Percentiles rank a stretch among this genome's conserved stretches.
These are phyloP conservation scores for Prenolepis imparis DNA, from an alignment of 2,888 invertebrate genomes.

Conservation along the genomic window DNA sequence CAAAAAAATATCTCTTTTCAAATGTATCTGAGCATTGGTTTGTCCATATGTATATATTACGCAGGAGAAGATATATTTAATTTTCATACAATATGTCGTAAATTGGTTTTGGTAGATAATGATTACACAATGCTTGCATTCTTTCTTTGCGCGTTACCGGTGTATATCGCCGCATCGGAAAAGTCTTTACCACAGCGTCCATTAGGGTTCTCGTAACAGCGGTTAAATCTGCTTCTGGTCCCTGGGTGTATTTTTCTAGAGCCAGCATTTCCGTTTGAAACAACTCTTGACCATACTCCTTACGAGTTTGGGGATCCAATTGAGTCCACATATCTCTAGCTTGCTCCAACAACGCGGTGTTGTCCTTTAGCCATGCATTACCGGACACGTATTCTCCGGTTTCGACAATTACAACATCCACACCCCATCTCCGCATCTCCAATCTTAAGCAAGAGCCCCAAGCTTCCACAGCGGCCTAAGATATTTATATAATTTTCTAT, in stretches of 20 bases:
- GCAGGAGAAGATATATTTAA: constrained; percentile 50
- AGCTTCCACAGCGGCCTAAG: constrained; percentile 92
- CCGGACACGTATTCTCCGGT: constrained; percentile 95
- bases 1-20: constrained; percentile 12
- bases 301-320: constrained; percentile 92
- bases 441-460: constrained; percentile 93
- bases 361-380: constrained; percentile 91
- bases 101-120: constrained; percentile 93
- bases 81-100: constrained; percentile 91
- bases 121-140: constrained; percentile 92
- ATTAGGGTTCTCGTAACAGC: constrained; percentile 92
- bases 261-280: constrained; percentile 93
- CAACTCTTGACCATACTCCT: constrained; percentile 93
- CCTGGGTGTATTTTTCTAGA: constrained; percentile 92
- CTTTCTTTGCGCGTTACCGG: constrained; percentile 93
- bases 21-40: background rate
- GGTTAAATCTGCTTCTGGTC: constrained; percentile 91
- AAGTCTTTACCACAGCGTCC: constrained; percentile 93
- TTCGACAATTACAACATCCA: constrained; percentile 94
- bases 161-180: constrained; percentile 94
- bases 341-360: constrained; percentile 90
- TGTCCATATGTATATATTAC: background rate
- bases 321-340: constrained; percentile 94
- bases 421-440: constrained; percentile 93
- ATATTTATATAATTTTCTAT: constrained; percentile 46